Evolutionary conservation across 1,140 invertebrate species (phyloP).

Genomic region (Sinonovacula constricta): DNA sequence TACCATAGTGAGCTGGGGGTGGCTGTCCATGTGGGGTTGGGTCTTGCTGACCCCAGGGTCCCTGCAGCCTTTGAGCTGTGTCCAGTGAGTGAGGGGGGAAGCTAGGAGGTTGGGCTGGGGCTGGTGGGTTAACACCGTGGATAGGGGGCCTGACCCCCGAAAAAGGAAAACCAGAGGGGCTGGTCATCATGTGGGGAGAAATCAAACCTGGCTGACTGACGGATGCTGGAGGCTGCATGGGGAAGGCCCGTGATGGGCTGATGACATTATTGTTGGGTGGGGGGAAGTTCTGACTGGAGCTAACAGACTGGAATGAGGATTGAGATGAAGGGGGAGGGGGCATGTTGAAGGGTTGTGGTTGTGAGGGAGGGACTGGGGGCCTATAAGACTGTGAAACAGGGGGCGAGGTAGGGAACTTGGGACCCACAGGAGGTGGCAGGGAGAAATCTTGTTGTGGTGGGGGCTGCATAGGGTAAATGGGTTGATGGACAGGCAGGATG

Average conservation of each 20-base stretch:
- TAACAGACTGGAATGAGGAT: not conserved
- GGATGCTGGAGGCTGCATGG: conserved; percentile 24
- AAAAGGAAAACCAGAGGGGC: conserved; percentile 3
- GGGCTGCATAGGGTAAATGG: conserved; percentile 2
- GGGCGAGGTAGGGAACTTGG: not conserved
- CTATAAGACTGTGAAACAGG: not conserved
- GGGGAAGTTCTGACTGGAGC: not conserved
- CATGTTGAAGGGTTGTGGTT: conserved; percentile 27
- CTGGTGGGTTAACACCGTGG: too few species aligned
- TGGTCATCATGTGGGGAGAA: not conserved
- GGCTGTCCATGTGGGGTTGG: not conserved
- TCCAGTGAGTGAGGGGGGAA: not conserved
- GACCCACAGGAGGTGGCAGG: conserved; percentile 18
- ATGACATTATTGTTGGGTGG: conserved; percentile 7
- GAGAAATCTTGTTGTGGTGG: conserved; percentile 44
- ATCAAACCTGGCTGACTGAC: too few species aligned
- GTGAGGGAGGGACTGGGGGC: conserved; percentile 5
- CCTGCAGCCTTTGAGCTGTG: not conserved
- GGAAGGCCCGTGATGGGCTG: not conserved
- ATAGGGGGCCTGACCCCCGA: too few species aligned
- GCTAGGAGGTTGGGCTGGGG: not conserved
- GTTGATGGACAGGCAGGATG: not conserved
- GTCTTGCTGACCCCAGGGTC: too few species aligned
- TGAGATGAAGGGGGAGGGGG: conserved; percentile 24
- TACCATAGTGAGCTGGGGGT: not conserved